Conservation (phyloP, 37 sponge, comb jelly and placozoan genomes). For the Dysidea cf. avara region DNA sequence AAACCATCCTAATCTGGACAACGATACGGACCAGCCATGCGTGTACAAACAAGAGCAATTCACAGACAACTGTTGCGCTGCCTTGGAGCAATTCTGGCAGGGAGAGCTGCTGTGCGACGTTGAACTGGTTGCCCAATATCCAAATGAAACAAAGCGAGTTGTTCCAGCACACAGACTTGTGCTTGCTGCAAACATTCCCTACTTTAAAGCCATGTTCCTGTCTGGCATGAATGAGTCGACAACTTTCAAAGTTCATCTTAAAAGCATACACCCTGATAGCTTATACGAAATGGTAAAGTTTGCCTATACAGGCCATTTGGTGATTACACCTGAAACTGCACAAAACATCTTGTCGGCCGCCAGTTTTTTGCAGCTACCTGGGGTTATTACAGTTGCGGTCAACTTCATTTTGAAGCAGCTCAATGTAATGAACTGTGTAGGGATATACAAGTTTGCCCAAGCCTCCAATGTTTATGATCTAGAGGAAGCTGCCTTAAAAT, state of each 20-base stretch:
- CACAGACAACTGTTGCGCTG: slow-evolving; percentile 20
- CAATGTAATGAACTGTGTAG: slow-evolving; percentile 61
- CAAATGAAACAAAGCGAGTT: slow-evolving; percentile 17
- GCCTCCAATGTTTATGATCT: slow-evolving; percentile 46
- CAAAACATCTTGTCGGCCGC: slow-evolving; percentile 70
- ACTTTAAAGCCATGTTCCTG: slow-evolving; percentile 84
- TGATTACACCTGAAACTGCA: slow-evolving; percentile 45
- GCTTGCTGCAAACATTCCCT: slow-evolving; percentile 76
- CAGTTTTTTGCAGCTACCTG: slow-evolving; percentile 39
- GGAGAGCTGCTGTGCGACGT: slow-evolving; percentile 76
- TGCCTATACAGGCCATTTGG: slow-evolving; percentile 66
- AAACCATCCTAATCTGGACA: neutral
- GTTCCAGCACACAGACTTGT: slow-evolving; percentile 71
- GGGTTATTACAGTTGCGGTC: slow-evolving; percentile 42
- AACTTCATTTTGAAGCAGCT: slow-evolving; percentile 58
- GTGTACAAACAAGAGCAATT: slow-evolving; percentile 39
- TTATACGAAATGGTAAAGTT: slow-evolving; percentile 63
- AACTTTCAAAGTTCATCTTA: slow-evolving; percentile 48
- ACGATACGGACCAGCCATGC: neutral
- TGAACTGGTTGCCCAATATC: slow-evolving; percentile 47
- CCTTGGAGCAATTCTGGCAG: slow-evolving; percentile 62
- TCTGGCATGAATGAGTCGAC: slow-evolving; percentile 42
- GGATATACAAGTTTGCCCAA: slow-evolving; percentile 50
- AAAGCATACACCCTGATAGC: slow-evolving; percentile 42
- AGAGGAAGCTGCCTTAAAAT: slow-evolving; percentile 14